Evolutionary conservation across 2,888 invertebrate genomes (phyloP).

Genomic region (Polymixis flavicincta): DNA sequence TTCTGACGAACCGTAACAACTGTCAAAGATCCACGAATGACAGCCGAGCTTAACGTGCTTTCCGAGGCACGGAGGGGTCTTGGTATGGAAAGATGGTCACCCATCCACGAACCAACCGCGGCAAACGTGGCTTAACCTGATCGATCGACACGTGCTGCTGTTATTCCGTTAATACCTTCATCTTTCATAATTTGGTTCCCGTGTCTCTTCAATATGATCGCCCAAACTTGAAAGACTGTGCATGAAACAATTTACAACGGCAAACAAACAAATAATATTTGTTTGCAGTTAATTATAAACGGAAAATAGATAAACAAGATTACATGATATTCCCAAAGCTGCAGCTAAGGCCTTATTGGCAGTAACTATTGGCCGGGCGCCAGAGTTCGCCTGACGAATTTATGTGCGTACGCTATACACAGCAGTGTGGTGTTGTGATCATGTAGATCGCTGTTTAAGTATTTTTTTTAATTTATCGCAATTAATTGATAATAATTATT

Average conservation of each 20-base stretch:
- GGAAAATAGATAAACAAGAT: slow-evolving; percentile 50
- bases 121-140: no score
- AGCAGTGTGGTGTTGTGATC: slow-evolving; percentile 18
- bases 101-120: no score
- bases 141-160: no score
- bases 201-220: fast-evolving
- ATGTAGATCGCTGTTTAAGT: slow-evolving; percentile 31
- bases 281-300: slow-evolving; percentile 56
- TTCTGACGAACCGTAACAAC: no score
- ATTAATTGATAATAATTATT: no score
- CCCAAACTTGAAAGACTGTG: neutral
- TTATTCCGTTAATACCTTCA: no score
- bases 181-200: neutral
- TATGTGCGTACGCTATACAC: slow-evolving; percentile 72
- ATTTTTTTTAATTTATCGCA: slow-evolving; percentile 7
- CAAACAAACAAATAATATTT: slow-evolving; percentile 31
- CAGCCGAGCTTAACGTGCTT: no score
- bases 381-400: slow-evolving; percentile 82
- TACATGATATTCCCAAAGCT: slow-evolving; percentile 55
- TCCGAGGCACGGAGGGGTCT: no score
- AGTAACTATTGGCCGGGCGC: slow-evolving; percentile 76
- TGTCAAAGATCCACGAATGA: no score
- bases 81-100: no score
- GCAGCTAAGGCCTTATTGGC: slow-evolving; percentile 70
- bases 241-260: neutral